Percentiles rank a stretch among this genome's conserved stretches.
phyloP scores from a whole-genome alignment of 2,113 vertebrate genomes.

The Myanophis thanlyinensis region DNA sequence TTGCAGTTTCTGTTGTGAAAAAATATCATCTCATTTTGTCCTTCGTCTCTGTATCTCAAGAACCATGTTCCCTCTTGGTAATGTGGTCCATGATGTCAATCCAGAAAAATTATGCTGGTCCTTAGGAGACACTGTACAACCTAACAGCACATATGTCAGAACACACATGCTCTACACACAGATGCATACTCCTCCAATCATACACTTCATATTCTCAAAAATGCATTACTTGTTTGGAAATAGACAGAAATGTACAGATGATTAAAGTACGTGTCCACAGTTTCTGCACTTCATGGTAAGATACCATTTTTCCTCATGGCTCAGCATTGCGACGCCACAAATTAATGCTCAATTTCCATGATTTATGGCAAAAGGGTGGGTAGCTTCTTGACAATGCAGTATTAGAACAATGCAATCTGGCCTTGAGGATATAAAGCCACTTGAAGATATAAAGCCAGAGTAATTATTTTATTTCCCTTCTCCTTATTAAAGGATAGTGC shows the following conservation, averaged over 20 bases:
- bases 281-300: no score
- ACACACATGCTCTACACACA: not conserved
- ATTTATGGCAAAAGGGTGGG: not conserved
- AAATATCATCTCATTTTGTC: not conserved
- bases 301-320: no score
- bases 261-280: not conserved
- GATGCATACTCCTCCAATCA: not conserved
- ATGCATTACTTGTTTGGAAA: not conserved
- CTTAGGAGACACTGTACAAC: not conserved
- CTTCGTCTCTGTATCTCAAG: not conserved
- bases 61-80: not conserved
- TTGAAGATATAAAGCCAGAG: not conserved
- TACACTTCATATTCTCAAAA: not conserved
- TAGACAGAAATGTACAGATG: not conserved
- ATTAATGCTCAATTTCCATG: not conserved
- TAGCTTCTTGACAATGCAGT: not conserved
- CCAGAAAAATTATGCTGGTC: not conserved
- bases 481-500: not conserved
- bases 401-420: not conserved
- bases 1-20: not conserved
- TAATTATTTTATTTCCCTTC: not conserved
- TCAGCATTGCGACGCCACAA: not conserved
- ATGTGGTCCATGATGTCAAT: not conserved
- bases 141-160: not conserved
- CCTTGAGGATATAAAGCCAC: not conserved